phyloP scores from a whole-genome alignment of 2,797 vertebrate species.

The Sebastolobus altivelis region DNA sequence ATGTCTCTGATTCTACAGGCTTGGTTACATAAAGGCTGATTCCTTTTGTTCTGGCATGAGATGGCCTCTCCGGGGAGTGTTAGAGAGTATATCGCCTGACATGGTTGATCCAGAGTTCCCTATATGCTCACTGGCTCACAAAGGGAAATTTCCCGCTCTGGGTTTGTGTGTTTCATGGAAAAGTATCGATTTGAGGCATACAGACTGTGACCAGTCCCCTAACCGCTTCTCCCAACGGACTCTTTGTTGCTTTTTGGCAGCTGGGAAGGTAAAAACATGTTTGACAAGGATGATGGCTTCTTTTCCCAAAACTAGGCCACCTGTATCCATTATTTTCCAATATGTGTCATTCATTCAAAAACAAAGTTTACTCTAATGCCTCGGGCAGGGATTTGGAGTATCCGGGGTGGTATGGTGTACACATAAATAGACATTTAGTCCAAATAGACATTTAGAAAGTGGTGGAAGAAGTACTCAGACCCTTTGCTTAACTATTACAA shows the following conservation, averaged over 20 bases:
- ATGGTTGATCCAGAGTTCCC: conserved; percentile 31
- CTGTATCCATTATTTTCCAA: conserved; percentile 36
- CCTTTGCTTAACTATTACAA: neutral
- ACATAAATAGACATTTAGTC: neutral
- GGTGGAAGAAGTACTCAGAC: neutral
- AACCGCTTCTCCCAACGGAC: conserved; percentile 45
- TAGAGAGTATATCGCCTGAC: conserved; percentile 52
- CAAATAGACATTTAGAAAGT: neutral
- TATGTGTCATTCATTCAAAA: conserved; percentile 17
- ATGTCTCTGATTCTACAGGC: conserved; percentile 59
- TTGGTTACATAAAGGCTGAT: conserved; percentile 57
- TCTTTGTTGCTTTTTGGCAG: conserved; percentile 44
- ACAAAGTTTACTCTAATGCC: conserved; percentile 25
- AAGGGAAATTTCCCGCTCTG: conserved; percentile 15
- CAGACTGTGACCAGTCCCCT: conserved; percentile 18
- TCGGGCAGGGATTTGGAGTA: neutral
- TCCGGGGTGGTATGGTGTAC: neutral
- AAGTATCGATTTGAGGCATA: conserved; percentile 49
- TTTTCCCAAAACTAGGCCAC: conserved; percentile 48
- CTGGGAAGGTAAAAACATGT: conserved; percentile 49
- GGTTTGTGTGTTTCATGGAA: conserved; percentile 15
- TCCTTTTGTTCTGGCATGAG: conserved; percentile 57
- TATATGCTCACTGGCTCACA: conserved; percentile 43
- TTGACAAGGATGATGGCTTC: conserved; percentile 38
- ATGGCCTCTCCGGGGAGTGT: conserved; percentile 38